Percentiles rank a stretch among this genome's conserved stretches.
Evolutionary conservation across 2,888 invertebrate species (phyloP).

Genomic region (Athalia rosae): DNA sequence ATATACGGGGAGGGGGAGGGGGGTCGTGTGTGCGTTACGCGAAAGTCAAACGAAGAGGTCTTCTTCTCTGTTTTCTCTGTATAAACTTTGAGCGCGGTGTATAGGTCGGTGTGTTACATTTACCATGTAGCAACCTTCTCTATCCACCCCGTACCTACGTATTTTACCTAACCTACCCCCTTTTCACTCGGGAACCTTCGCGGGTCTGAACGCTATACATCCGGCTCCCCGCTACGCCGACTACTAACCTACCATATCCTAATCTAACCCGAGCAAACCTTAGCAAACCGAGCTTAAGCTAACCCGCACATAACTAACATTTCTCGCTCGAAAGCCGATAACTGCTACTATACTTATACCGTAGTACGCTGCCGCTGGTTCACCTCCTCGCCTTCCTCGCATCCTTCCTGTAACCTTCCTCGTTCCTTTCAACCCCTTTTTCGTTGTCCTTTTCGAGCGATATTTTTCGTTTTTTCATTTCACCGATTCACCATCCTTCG

Average conservation of each 20-base stretch:
- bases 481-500: too few relatives aligned
- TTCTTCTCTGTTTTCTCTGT: too few relatives aligned
- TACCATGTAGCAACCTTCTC: too few relatives aligned
- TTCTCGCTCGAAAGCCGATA: constrained; percentile 52
- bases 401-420: not conserved
- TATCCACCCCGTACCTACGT: too few relatives aligned
- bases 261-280: constrained; percentile 19
- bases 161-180: too few relatives aligned
- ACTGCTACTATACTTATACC: not conserved
- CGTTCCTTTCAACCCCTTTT: not conserved
- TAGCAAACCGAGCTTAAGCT: constrained; percentile 31
- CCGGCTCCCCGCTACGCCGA: too few relatives aligned
- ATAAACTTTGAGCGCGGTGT: too few relatives aligned
- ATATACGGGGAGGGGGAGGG: too few relatives aligned
- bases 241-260: constrained; percentile 2
- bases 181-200: not conserved
- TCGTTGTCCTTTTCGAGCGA: not conserved
- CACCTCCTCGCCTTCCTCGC: not conserved
- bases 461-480: not conserved
- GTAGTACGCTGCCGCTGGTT: too few relatives aligned
- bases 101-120: too few relatives aligned
- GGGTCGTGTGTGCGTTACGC: too few relatives aligned
- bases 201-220: constrained; percentile 12
- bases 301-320: constrained; percentile 58
- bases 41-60: too few relatives aligned